Base-by-base conservation (phyloP, 2,113 vertebrate genomes). In the Oreocharis arfaki region DNA sequence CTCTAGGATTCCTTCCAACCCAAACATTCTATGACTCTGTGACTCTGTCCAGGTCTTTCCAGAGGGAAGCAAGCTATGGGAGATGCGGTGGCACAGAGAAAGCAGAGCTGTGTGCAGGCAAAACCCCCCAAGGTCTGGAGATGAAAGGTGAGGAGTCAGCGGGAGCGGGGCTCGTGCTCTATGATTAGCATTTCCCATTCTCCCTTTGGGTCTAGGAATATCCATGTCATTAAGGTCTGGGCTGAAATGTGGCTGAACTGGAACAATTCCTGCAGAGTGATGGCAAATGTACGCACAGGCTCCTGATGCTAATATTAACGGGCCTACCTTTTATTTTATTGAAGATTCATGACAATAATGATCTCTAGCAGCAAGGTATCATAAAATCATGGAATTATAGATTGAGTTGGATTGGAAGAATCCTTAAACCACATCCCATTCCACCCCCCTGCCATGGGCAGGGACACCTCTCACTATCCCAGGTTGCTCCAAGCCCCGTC, bases 131-230 rank as follows among this genome's bases (percentile, higher is more conserved):
- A 37, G 76, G 55, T 30, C 42, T 74, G 76, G 47, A 88, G 79
- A 84, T 6, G 59, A 88, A 94, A 95, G 92, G 90, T 84, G 83
- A 42, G 64, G 83, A 90, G 83, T 42, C 79, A n/a, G 55, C 2
- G 1, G 63, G 60, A 69, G 13, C 0, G 0, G n/a, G 16, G 49
- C 57, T 2, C 0, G 0, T 30, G 57, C 59, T 57, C 33, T 20
- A 0, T 27, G 71, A 32, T 3, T 14, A 24, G 33, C 67, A 57
- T 53, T 71, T 79, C 79, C 52, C 57, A 5, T 85, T 80, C 83
- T 68, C 46, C 37, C 35, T 41, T 73, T 53, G 67, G 53, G 19
- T 41, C 35, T 18, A 4, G 84, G 61, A 84, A 49, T 44, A 49
- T 19, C 61, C 27, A 5, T 33, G 18, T 23, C 2, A 1, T 56